phyloP scores from a whole-genome alignment of 2,113 vertebrate genomes.

The Mionectes macconnelli region DNA sequence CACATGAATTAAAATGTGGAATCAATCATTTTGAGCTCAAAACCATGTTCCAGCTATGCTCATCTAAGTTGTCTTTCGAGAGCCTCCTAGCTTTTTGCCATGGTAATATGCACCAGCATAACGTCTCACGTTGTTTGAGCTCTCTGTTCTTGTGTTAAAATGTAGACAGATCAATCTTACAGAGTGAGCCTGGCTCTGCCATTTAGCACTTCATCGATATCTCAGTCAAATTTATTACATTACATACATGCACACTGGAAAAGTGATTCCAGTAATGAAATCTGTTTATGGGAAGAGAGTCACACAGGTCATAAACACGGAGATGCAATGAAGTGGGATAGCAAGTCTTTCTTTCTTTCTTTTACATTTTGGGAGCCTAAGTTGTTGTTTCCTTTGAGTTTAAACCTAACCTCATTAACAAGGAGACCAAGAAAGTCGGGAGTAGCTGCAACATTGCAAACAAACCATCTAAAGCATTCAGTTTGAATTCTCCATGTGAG shows the following conservation, averaged over 20 bases:
- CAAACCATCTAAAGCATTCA: neutral
- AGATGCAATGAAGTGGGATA: neutral
- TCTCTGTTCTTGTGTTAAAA: neutral
- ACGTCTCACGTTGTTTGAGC: neutral
- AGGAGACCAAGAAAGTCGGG: neutral
- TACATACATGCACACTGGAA: neutral
- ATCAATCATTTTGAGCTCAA: neutral
- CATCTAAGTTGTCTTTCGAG: neutral
- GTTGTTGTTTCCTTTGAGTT: constrained; percentile 8
- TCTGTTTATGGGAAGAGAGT: neutral
- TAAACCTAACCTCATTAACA: neutral
- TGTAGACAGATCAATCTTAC: neutral
- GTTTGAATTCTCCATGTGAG: neutral
- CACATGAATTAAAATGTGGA: neutral
- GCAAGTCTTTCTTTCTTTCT: neutral
- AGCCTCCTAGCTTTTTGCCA: neutral
- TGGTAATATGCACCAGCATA: neutral
- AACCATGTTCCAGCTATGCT: neutral
- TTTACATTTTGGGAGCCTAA: neutral
- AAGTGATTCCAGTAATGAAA: neutral
- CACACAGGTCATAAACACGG: neutral
- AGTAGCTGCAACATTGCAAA: neutral
- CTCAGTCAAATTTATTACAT: neutral
- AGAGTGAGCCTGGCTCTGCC: neutral
- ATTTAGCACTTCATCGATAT: neutral